Evolutionary conservation across 2,797 vertebrate genomes (phyloP).

Genomic region (Sciaenops ocellatus): DNA sequence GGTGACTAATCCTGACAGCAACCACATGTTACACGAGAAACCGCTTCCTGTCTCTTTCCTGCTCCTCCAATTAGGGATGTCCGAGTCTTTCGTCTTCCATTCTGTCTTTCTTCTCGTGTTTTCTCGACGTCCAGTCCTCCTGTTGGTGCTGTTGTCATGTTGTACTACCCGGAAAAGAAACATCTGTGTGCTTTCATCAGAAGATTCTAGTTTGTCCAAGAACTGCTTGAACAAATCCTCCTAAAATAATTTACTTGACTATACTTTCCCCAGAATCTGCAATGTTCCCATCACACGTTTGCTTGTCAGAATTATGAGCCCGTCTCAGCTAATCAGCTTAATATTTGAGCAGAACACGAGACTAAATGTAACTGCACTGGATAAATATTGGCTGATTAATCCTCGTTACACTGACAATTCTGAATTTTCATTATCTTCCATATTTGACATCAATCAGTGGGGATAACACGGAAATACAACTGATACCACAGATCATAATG

Average conservation of each 20-base stretch:
- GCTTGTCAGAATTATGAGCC: not conserved
- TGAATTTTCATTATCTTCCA: not conserved
- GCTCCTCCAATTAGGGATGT: conserved; percentile 1
- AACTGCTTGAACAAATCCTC: not conserved
- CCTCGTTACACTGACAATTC: not conserved
- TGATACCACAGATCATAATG: not conserved
- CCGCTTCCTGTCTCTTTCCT: not conserved
- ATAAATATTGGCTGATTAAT: conserved; percentile 8
- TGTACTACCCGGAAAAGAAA: not conserved
- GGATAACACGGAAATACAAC: not conserved
- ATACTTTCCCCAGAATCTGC: not conserved
- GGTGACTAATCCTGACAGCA: conserved; percentile 32
- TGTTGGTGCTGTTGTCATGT: not conserved
- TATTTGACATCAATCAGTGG: not conserved
- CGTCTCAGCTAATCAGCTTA: not conserved
- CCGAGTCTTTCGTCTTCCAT: not conserved
- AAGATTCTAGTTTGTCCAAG: not conserved
- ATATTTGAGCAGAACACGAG: conserved; percentile 17
- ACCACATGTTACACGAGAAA: conserved; percentile 9
- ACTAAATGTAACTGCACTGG: not conserved
- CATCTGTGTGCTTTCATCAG: not conserved
- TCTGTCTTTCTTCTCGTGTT: not conserved
- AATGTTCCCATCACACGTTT: not conserved
- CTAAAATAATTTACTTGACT: not conserved
- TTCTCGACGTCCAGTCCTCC: not conserved